phyloP scores from a whole-genome alignment of 2,888 invertebrate species.

The Reticulitermes lucifugus region DNA sequence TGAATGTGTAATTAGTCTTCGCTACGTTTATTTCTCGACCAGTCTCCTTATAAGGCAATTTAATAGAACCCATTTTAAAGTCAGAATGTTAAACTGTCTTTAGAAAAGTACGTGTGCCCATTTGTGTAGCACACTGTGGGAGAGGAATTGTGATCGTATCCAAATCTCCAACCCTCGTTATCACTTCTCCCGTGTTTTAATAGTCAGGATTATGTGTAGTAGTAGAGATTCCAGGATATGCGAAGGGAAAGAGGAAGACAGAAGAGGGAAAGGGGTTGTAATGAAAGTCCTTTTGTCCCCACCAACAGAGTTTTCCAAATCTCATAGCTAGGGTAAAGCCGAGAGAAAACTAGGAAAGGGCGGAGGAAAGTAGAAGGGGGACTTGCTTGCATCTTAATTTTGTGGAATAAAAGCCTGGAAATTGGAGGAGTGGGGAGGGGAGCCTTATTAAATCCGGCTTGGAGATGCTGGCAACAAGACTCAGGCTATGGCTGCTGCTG shows the following conservation, averaged over 20 bases:
- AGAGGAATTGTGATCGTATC: conserved; percentile 13
- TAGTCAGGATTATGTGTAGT: conserved; percentile 53
- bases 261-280: conserved; percentile 31
- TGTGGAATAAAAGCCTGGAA: conserved; percentile 49
- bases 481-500: not conserved
- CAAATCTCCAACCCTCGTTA: conserved; percentile 48
- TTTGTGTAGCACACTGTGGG: not conserved
- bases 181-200: conserved; percentile 52
- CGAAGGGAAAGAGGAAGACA: conserved; percentile 18
- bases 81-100: too few species aligned
- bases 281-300: conserved; percentile 48
- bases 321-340: conserved; percentile 49
- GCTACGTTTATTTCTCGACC: too few species aligned
- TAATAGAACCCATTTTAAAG: too few species aligned
- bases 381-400: conserved; percentile 53
- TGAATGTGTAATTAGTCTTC: too few species aligned
- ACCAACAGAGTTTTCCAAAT: conserved; percentile 44
- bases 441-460: conserved; percentile 48
- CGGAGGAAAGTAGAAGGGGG: conserved; percentile 23
- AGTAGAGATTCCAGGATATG: conserved; percentile 37
- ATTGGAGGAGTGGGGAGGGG: conserved; percentile 39
- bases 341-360: conserved; percentile 47
- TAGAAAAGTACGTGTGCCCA: not conserved
- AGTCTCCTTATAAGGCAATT: too few species aligned
- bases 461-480: conserved; percentile 29